phyloP scores from a whole-genome alignment of 2,888 invertebrate genomes.

The Pyrocoelia pectoralis region DNA sequence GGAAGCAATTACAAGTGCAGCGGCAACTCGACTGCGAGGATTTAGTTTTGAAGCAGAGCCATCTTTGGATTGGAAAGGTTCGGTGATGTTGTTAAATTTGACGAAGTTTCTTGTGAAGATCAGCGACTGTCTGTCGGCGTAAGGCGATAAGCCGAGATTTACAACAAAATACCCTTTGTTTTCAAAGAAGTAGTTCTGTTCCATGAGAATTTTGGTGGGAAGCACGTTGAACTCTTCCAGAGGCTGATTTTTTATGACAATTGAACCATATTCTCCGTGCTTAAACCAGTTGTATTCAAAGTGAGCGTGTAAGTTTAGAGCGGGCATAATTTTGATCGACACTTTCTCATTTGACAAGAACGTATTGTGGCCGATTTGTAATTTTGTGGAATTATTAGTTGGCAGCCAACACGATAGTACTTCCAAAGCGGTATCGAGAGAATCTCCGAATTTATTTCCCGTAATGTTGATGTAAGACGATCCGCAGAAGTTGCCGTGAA shows the following conservation, averaged over 20 bases:
- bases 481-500: constrained; percentile 93
- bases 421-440: constrained; percentile 80
- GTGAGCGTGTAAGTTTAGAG: constrained; percentile 77
- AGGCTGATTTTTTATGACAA: constrained; percentile 84
- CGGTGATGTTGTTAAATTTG: constrained; percentile 82
- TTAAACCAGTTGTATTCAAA: constrained; percentile 92
- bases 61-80: constrained; percentile 78
- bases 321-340: constrained; percentile 81
- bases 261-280: constrained; percentile 81
- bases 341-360: constrained; percentile 81
- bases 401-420: constrained; percentile 83
- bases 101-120: constrained; percentile 90
- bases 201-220: constrained; percentile 74
- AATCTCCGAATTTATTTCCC: constrained; percentile 86
- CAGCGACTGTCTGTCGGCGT: constrained; percentile 81
- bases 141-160: constrained; percentile 87
- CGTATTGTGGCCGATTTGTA: constrained; percentile 87
- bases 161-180: constrained; percentile 91
- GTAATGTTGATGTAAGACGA: constrained; percentile 89
- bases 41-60: constrained; percentile 75
- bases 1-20: constrained; percentile 90
- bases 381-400: constrained; percentile 63
- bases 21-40: constrained; percentile 92
- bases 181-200: constrained; percentile 88
- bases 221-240: constrained; percentile 82